These are phyloP conservation scores for Drosophila novamexicana DNA, from an alignment of 1,140 invertebrate species.

Conservation along the genomic window DNA sequence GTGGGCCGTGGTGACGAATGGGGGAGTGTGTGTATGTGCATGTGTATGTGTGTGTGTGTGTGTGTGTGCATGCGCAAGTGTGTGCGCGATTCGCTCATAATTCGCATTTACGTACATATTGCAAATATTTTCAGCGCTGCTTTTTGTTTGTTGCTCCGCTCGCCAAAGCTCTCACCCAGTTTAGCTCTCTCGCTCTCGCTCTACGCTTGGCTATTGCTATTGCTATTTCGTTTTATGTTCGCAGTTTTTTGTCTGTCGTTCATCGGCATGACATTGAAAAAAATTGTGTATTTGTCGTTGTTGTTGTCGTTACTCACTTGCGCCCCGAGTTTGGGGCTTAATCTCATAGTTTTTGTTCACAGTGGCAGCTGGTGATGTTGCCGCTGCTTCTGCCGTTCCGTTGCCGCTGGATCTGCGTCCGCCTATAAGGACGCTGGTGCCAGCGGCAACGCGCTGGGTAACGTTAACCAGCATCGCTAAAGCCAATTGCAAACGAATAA, in stretches of 20 bases:
- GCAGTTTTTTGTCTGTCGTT: slow-evolving; percentile 35
- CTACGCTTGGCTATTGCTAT: slow-evolving; percentile 24
- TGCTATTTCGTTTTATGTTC: slow-evolving; percentile 43
- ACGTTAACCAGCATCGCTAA: slow-evolving; percentile 32
- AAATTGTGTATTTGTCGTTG: slow-evolving; percentile 33
- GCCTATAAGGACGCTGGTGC: background rate
- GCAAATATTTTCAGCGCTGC: slow-evolving; percentile 47
- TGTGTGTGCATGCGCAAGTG: background rate
- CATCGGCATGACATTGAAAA: slow-evolving; percentile 73
- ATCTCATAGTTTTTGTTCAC: slow-evolving; percentile 21
- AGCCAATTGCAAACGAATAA: background rate
- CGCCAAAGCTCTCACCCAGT: slow-evolving; percentile 25
- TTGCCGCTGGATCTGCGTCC: slow-evolving; percentile 10
- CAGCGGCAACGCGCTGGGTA: slow-evolving; percentile 12
- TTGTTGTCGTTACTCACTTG: slow-evolving; percentile 44
- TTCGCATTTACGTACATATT: slow-evolving; percentile 42
- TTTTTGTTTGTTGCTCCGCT: slow-evolving; percentile 67
- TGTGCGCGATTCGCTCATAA: slow-evolving; percentile 19
- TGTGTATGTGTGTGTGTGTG: background rate
- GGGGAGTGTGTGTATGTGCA: slow-evolving; percentile 9
- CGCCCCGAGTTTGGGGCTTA: slow-evolving; percentile 30
- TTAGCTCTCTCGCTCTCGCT: slow-evolving; percentile 11
- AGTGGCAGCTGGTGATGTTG: background rate
- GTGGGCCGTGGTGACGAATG: slow-evolving; percentile 15
- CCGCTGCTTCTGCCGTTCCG: slow-evolving; percentile 2